Evolutionary conservation across 1,140 invertebrate genomes (phyloP).

Genomic region (Drosophila lacteicornis): DNA sequence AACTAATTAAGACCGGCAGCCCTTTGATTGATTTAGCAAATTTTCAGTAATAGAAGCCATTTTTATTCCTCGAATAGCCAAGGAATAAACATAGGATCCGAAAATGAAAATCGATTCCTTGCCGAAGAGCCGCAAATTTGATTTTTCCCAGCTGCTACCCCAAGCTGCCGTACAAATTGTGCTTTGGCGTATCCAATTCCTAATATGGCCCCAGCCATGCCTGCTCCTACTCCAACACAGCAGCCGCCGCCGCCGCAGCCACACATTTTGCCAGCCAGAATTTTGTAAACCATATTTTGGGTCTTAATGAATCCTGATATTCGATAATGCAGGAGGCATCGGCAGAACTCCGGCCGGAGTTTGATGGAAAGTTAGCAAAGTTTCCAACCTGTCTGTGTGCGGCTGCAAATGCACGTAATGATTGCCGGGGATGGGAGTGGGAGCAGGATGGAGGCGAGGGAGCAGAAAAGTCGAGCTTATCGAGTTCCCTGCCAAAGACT

Average conservation of each 20-base stretch:
- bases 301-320: slow-evolving; percentile 78
- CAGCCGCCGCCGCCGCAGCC: too few species aligned
- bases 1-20: too few species aligned
- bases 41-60: background rate
- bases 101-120: slow-evolving; percentile 12
- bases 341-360: slow-evolving; percentile 42
- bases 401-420: slow-evolving; percentile 42
- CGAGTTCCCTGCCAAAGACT: slow-evolving; percentile 37
- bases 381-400: slow-evolving; percentile 59
- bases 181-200: slow-evolving; percentile 19
- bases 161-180: slow-evolving; percentile 31
- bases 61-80: background rate
- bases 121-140: slow-evolving; percentile 7
- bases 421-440: slow-evolving; percentile 17
- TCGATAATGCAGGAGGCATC: slow-evolving; percentile 71
- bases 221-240: background rate
- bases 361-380: slow-evolving; percentile 67
- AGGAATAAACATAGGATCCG: background rate
- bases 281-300: slow-evolving; percentile 71
- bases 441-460: background rate
- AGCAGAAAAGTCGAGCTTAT: slow-evolving; percentile 55
- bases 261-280: slow-evolving; percentile 32
- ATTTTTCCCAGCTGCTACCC: background rate
- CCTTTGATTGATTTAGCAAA: background rate
- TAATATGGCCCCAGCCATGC: slow-evolving; percentile 11